Evolutionary conservation across 2,797 vertebrate genomes (phyloP), one percentile per base, ranked within the genome.

Genomic region (Acanthopagrus latus): DNA sequence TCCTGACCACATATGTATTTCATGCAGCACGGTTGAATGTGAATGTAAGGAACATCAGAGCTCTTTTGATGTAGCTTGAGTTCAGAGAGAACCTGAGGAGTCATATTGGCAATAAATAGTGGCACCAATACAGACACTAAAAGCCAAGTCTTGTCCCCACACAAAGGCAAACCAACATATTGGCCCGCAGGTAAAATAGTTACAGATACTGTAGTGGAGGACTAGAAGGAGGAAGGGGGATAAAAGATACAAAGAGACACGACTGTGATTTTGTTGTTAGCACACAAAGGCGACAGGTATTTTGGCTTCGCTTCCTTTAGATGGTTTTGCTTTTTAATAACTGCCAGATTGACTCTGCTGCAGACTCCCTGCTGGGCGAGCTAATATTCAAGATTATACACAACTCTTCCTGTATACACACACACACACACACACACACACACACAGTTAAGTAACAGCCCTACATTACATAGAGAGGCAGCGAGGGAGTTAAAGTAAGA

Each of bases 291-390:
- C 59, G 47, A 46, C 71, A 75, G 63, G 71, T 75, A 59, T 43
- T 74, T 51, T 68, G 48, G 44, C 25, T 64, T 50, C 29, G 33
- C 33, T 17, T 71, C 16, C 23, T 66, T 66, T 56, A 47, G 47
- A 65, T 62, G n/a, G 5, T 33, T 60, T 64, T 71, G 33, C 48
- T 72, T 76, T 83, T 76, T 76, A 68, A 71, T 52, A 83, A 64
- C 51, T 59, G 72, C 46, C 56, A 78, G 18, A 47, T 60, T 64
- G 52, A 74, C 48, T 76, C 57, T 83, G 48, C 76, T 57, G 50
- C 50, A 71, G 62, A 76, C 76, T 71, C 62, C 66, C 60, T 47
- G 10, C 62, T 51, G 81, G 56, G 60, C 33, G 10, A 75, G 70
- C 54, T 62, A 27, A 33, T 21, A 51, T 56, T 74, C 41, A 66